phyloP scores from a whole-genome alignment of 2,113 vertebrate genomes.

The Pedionomus torquatus region DNA sequence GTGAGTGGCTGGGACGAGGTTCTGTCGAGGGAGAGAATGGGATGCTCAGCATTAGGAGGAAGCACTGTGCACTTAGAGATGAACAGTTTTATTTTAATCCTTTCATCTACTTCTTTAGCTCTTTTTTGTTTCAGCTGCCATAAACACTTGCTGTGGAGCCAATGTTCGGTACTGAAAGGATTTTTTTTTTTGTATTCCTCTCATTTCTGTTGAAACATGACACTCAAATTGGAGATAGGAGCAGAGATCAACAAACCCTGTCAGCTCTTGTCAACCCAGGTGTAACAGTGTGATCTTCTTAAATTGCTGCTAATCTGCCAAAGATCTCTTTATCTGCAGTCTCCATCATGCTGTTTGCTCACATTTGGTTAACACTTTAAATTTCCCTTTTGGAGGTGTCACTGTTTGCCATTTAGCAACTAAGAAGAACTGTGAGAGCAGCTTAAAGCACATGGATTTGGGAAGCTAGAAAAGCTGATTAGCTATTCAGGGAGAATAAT shows the following conservation, averaged over 20 bases:
- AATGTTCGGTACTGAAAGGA: conserved; percentile 14
- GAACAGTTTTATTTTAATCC: conserved; percentile 64
- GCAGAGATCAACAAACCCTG: conserved; percentile 81
- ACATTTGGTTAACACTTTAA: conserved; percentile 77
- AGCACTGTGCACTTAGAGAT: conserved; percentile 23
- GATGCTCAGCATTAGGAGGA: neutral
- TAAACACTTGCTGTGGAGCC: conserved; percentile 52
- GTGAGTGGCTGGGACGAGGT: conserved; percentile 17
- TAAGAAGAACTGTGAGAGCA: conserved; percentile 70
- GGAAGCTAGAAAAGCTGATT: conserved; percentile 80
- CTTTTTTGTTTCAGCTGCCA: conserved; percentile 55
- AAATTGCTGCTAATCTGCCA: conserved; percentile 79
- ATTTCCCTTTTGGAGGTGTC: conserved; percentile 79
- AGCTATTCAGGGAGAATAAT: conserved; percentile 83
- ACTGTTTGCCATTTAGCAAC: conserved; percentile 76
- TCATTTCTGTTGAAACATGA: conserved; percentile 75
- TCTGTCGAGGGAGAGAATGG: conserved; percentile 23
- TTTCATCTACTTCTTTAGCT: conserved; percentile 52
- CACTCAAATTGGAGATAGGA: conserved; percentile 78
- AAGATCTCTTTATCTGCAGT: conserved; percentile 73
- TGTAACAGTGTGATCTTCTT: conserved; percentile 80
- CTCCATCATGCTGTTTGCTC: conserved; percentile 79
- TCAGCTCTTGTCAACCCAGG: conserved; percentile 80
- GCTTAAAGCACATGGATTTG: conserved; percentile 73
- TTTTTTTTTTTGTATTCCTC: conserved; percentile 25